A percentile compares a stretch with the other conserved stretches of the same genome.
Evolutionary conservation across 2,888 invertebrate species (phyloP).

Genomic region (Linyphia triangularis): DNA sequence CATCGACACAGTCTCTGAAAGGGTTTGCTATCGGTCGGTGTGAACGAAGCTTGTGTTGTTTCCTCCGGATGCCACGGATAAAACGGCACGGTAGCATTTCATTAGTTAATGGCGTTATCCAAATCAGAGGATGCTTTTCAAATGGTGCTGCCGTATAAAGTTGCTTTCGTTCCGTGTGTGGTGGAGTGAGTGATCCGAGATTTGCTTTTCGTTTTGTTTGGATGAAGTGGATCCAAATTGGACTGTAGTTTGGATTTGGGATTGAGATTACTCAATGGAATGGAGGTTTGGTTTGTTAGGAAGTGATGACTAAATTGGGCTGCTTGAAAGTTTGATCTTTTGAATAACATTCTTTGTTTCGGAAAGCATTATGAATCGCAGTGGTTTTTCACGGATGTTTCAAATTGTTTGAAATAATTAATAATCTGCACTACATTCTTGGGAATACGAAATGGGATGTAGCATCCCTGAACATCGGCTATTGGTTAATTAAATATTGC

Average conservation of each 20-base stretch:
- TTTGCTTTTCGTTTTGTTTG: background rate
- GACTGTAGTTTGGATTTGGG: background rate
- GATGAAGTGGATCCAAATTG: background rate
- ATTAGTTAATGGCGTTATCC: conserved; percentile 44
- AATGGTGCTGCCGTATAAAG: background rate
- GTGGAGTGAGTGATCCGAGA: background rate
- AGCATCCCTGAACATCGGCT: too few relatives aligned
- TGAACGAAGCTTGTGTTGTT: background rate
- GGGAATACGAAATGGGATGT: too few relatives aligned
- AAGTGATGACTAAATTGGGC: background rate
- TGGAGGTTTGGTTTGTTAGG: background rate
- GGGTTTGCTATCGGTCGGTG: background rate
- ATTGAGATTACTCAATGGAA: background rate
- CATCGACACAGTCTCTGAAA: background rate
- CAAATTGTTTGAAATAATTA: too few relatives aligned
- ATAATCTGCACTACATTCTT: too few relatives aligned
- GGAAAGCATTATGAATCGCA: too few relatives aligned
- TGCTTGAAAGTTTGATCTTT: too few relatives aligned
- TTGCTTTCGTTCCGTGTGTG: background rate
- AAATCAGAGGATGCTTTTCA: conserved; percentile 11
- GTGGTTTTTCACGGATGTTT: too few relatives aligned
- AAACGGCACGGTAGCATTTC: conserved; percentile 13
- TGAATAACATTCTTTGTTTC: too few relatives aligned
- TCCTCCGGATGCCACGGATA: background rate
- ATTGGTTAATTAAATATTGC: too few relatives aligned